These are phyloP conservation scores for Sphyrna mokarran DNA, from an alignment of 2,113 vertebrate genomes.

Conservation along the genomic window DNA sequence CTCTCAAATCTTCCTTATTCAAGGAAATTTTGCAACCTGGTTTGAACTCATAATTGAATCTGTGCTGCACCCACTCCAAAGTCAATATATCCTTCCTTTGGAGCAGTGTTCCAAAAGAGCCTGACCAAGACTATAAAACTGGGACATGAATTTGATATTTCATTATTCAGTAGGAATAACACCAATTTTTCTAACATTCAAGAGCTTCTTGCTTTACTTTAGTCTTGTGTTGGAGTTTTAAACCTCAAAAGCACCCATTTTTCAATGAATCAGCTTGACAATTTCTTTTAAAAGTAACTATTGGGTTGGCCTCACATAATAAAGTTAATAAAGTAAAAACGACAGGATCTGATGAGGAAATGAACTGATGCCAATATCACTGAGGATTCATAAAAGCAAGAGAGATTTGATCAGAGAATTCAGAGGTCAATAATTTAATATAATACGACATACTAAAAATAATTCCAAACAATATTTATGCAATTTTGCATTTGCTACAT, in stretches of 20 bases:
- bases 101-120: background rate
- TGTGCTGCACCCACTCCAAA: background rate
- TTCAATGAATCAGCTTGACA: background rate
- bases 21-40: background rate
- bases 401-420: background rate
- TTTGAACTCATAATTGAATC: background rate
- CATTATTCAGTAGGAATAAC: background rate
- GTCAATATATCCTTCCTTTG: background rate
- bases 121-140: background rate
- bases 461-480: background rate
- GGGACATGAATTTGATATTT: background rate
- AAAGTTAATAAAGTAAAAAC: background rate
- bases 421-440: background rate
- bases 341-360: background rate
- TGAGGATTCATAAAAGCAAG: background rate
- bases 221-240: background rate
- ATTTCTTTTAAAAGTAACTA: background rate
- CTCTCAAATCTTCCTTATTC: too few relatives aligned
- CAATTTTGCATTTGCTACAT: background rate
- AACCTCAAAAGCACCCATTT: background rate
- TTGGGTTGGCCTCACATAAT: background rate
- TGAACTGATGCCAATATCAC: background rate
- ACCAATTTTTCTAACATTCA: background rate
- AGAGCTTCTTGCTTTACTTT: background rate
- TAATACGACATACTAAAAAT: background rate